Conservation (phyloP, 2,888 invertebrate species). For the Macrophya annulata region DNA sequence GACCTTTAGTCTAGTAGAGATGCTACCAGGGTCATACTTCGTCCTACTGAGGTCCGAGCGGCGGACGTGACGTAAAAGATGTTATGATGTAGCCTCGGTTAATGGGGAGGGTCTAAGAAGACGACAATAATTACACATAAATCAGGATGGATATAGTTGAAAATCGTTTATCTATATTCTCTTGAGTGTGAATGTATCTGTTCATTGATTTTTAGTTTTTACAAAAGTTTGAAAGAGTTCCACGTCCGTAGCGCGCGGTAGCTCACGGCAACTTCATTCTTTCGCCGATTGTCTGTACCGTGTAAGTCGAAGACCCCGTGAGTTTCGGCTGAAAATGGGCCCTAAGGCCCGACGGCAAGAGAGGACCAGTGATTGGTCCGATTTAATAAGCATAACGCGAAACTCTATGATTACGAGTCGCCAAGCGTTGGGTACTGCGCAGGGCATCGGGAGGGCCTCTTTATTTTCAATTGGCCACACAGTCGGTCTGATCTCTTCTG, state of each 20-base stretch:
- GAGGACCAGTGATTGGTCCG: slow-evolving; percentile 61
- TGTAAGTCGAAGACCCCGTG: neutral
- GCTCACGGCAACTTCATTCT: neutral
- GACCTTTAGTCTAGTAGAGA: slow-evolving; percentile 45
- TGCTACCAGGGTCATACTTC: slow-evolving; percentile 51
- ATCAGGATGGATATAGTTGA: neutral
- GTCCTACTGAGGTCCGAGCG: slow-evolving; percentile 36
- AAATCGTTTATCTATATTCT: neutral
- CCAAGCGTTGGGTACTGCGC: slow-evolving; percentile 65
- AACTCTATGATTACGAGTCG: slow-evolving; percentile 69
- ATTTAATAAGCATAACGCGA: slow-evolving; percentile 74
- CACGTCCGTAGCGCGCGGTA: neutral
- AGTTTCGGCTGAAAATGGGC: slow-evolving; percentile 19
- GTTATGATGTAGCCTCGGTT: neutral
- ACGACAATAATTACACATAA: neutral
- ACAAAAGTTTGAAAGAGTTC: neutral
- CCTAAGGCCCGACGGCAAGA: slow-evolving; percentile 16
- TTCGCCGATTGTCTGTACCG: neutral
- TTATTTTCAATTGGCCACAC: slow-evolving; percentile 71
- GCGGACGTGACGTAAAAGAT: slow-evolving; percentile 45
- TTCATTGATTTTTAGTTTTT: neutral
- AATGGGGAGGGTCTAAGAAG: neutral
- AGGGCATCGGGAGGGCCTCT: slow-evolving; percentile 65
- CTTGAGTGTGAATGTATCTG: neutral
- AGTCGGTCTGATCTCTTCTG: slow-evolving; percentile 30